These are phyloP conservation scores for Physeter macrocephalus DNA, from an alignment of 2,113 vertebrate species.

Conservation along the genomic window DNA sequence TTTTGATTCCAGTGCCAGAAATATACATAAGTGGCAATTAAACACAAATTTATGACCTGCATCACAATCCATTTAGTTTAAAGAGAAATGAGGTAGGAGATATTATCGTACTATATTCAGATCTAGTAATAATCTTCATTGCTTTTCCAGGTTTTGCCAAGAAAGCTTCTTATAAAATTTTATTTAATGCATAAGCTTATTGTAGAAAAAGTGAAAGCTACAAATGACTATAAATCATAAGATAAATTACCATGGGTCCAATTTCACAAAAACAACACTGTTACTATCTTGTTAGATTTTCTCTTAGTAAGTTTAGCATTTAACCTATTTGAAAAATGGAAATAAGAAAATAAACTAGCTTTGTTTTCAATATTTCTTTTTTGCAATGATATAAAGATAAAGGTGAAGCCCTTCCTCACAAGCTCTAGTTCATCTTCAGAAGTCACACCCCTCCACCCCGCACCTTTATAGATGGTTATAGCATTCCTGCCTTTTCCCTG, in stretches of 20 bases:
- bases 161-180: neutral
- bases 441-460: neutral
- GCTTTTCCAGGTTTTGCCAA: neutral
- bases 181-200: neutral
- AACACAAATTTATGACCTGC: neutral
- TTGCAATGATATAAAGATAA: neutral
- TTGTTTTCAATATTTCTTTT: neutral
- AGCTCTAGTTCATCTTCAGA: neutral
- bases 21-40: neutral
- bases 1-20: neutral
- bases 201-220: neutral
- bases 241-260: neutral
- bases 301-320: neutral
- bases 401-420: neutral
- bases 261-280: neutral
- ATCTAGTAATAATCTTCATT: neutral
- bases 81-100: neutral
- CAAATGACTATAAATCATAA: neutral
- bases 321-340: neutral
- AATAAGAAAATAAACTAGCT: neutral
- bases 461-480: accelerated
- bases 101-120: neutral
- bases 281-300: neutral
- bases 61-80: neutral
- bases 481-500: neutral